These are phyloP conservation scores for Tromatobia lineatoria DNA, from an alignment of 2,888 invertebrate genomes.

Conservation along the genomic window DNA sequence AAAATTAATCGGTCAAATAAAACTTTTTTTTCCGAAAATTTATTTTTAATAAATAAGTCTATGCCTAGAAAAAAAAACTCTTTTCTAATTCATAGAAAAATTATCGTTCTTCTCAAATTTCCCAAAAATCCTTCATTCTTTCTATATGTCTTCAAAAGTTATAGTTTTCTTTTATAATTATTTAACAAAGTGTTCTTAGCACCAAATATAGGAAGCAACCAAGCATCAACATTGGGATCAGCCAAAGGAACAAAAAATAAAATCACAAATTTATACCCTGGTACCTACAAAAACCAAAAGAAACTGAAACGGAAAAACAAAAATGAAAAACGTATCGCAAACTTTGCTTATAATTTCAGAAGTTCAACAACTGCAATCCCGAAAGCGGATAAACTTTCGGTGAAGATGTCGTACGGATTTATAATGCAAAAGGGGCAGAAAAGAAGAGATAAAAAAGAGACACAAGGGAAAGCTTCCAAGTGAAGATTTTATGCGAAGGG, in stretches of 20 bases:
- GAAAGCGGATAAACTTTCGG: neutral
- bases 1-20: too few species aligned
- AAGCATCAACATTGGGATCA: too few species aligned
- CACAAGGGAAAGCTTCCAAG: conserved; percentile 11
- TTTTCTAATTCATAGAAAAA: too few species aligned
- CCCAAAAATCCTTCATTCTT: too few species aligned
- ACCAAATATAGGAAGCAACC: too few species aligned
- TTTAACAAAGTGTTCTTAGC: too few species aligned
- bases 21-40: too few species aligned
- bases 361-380: neutral
- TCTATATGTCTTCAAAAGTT: too few species aligned
- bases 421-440: conserved; percentile 13
- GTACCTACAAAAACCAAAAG: neutral
- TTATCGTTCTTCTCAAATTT: too few species aligned
- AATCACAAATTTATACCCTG: neutral
- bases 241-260: neutral
- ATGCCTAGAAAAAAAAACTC: too few species aligned
- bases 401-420: neutral
- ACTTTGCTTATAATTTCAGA: neutral
- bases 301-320: neutral
- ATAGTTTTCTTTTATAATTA: too few species aligned
- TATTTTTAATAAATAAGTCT: too few species aligned
- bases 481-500: conserved; percentile 27
- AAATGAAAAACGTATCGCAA: neutral
- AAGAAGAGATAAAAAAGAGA: conserved; percentile 12